Percentiles rank a stretch among this genome's conserved stretches.
These are phyloP conservation scores for Tubulanus polymorphus DNA, from an alignment of 2,888 invertebrate species.

Conservation along the genomic window DNA sequence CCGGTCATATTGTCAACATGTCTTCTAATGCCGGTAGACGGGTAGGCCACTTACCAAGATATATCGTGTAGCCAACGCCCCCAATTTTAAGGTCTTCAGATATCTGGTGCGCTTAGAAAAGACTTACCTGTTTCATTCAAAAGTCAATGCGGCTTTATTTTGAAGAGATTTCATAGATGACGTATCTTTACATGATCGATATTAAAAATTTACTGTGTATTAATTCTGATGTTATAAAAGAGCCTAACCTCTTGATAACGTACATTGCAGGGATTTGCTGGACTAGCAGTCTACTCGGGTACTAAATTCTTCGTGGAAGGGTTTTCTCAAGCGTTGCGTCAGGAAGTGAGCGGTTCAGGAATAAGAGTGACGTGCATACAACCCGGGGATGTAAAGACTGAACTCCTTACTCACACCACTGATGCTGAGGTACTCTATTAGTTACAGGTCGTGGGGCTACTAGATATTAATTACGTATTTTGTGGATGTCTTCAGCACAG, in stretches of 20 bases:
- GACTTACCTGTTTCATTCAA: too few relatives aligned
- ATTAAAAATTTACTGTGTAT: too few relatives aligned
- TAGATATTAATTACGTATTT: too few relatives aligned
- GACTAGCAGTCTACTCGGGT: conserved; percentile 54
- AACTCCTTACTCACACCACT: conserved; percentile 42
- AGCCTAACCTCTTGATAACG: background rate
- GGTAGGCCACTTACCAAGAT: too few relatives aligned
- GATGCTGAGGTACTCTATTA: conserved; percentile 44
- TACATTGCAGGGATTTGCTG: conserved; percentile 46
- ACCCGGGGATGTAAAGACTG: conserved; percentile 54
- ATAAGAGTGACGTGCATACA: conserved; percentile 54
- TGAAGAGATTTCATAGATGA: too few relatives aligned
- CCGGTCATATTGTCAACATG: conserved; percentile 54
- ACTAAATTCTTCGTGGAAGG: conserved; percentile 56
- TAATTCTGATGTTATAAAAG: background rate
- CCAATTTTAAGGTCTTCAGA: too few relatives aligned
- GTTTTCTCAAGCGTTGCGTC: conserved; percentile 49
- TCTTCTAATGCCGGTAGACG: conserved; percentile 53
- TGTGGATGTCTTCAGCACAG: too few relatives aligned
- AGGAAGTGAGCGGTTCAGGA: conserved; percentile 45
- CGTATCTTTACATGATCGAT: too few relatives aligned
- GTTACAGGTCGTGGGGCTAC: too few relatives aligned
- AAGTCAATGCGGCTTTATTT: too few relatives aligned
- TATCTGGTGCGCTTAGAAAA: too few relatives aligned
- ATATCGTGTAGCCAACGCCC: too few relatives aligned